These are phyloP conservation scores for Oryzias dopingdopingensis DNA, from an alignment of 2,797 vertebrate species.

Conservation along the genomic window DNA sequence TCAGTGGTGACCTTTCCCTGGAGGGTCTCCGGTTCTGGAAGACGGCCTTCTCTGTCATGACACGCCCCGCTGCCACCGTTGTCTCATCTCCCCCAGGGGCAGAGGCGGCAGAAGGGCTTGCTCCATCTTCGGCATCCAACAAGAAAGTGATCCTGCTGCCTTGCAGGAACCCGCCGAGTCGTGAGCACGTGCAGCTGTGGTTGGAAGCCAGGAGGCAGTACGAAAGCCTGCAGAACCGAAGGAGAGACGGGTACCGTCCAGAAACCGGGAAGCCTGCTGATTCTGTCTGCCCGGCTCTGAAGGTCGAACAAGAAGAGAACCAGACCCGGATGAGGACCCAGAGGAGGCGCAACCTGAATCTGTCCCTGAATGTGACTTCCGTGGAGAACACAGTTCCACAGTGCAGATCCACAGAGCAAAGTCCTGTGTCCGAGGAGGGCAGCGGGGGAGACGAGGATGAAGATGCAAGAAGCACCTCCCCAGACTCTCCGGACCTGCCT, in stretches of 20 bases:
- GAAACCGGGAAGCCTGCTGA: slow-evolving; percentile 1
- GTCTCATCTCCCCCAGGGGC: slow-evolving; percentile 64
- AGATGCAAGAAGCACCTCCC: slow-evolving; percentile 69
- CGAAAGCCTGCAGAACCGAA: slow-evolving; percentile 81
- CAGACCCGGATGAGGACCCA: slow-evolving; percentile 33
- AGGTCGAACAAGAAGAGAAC: slow-evolving; percentile 35
- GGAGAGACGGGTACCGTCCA: slow-evolving; percentile 23
- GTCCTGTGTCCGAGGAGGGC: slow-evolving; percentile 42
- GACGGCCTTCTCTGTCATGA: slow-evolving; percentile 94
- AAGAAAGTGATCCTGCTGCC: slow-evolving; percentile 93
- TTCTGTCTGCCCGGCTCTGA: slow-evolving; percentile 16
- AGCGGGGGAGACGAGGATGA: slow-evolving; percentile 8
- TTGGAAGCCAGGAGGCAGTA: slow-evolving; percentile 92
- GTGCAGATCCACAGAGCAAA: slow-evolving; percentile 54
- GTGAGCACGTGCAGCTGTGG: slow-evolving; percentile 89
- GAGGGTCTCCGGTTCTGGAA: slow-evolving; percentile 95
- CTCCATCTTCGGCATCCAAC: slow-evolving; percentile 74
- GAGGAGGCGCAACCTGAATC: slow-evolving; percentile 66
- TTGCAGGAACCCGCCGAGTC: slow-evolving; percentile 90
- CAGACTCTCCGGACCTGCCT: slow-evolving; percentile 82
- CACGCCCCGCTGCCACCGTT: slow-evolving; percentile 70
- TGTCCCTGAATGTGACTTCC: slow-evolving; percentile 65
- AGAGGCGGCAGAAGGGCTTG: slow-evolving; percentile 53
- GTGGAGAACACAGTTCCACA: slow-evolving; percentile 40
- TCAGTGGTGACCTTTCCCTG: slow-evolving; percentile 89